Base-by-base conservation (phyloP, 2,797 vertebrate species). In the Phrynocephalus forsythii region DNA sequence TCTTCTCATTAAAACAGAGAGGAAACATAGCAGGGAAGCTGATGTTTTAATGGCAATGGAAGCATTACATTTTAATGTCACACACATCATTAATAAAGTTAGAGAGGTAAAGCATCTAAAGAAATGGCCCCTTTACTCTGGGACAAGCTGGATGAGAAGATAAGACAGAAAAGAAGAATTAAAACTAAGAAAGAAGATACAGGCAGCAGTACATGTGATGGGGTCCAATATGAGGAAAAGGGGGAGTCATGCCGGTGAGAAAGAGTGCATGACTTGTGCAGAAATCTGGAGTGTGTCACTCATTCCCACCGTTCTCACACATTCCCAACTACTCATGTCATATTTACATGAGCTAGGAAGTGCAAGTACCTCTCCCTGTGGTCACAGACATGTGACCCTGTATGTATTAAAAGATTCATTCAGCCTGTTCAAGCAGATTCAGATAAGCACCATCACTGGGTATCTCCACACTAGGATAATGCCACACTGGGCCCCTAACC, bases 31-130 rank as follows among this genome's bases (percentile, higher is more conserved):
- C 18, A 67, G 33, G 33, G 71, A 81, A 90, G 48, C 33, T 69
- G 33, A n/a, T 16, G 24, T 77, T 81, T 87, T 84, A 84, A 80
- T 68, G 28, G 33, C 50, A 38, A 87, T 90, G 38, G 82, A 90
- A 87, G 28, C 38, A 86, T 83, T 86, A 68, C 66, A 80, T 71
- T 50, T 84, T 84, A 85, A 85, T 69, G 69, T 69, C 71, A 76
- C 44, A 11, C 30, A 68, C 44, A 85, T 48, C 48, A 73, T 79
- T 73, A 87, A 81, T 79, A 77, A 82, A 56, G 80, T 63, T 44
- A 81, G 79, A 30, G 33, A 80, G 69, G 22, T 84, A 80, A 83
- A 56, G 24, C 52, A 28, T 66, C 10, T 60, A 83, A 76, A 60
- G 20, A 44, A 84, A 76, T 76, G 44, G 50, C 10, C 63, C 38